Base-by-base conservation (phyloP, 2,888 invertebrate species). In the Dryococelus australis region DNA sequence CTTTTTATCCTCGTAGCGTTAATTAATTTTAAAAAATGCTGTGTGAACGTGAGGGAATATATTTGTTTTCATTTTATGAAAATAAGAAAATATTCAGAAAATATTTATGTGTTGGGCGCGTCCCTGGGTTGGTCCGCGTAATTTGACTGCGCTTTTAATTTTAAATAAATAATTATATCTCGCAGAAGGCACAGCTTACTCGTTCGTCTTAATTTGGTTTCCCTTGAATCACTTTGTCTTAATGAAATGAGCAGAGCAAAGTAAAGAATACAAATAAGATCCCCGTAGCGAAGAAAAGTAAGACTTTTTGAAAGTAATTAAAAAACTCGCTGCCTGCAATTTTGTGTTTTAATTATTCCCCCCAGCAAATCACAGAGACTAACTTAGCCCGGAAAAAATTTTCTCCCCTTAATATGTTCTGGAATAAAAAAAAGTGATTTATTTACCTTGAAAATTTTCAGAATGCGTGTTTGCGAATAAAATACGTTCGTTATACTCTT, bases 121-220 rank as follows among this genome's bases (percentile, higher is more conserved):
- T n/a, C 65, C 24, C 16, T 65, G 20, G n/a, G 13, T 65, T 16
- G n/a, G 65, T 65, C 8, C 65, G 20, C 65, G 20, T 65, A 65
- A 65, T 65, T 65, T 65, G 65, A n/a, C n/a, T 65, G 65, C 24
- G 65, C 65, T 65, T 65, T 65, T 65, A 65, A 65, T 65, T 65
- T 65, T 65, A 65, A 65, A 65, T 24, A 65, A 65, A 65, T 65
- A 65, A 65, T 65, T 65, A 65, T 24, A 65, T 65, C n/a, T 65
- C 24, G 24, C 6, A 65, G 20, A 65, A 65, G 24, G 65, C 16
- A 65, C 20, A 65, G 65, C 20, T 8, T 20, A 65, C 24, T 65
- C 65, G n/a, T 65, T 65, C 24, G 20, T 65, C 65, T 65, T 65
- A 65, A 65, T 65, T 65, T 65, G 65, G 24, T 24, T 65, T 65